Conservation (phyloP, 1,140 invertebrate species). For the Diorhabda sublineata region DNA sequence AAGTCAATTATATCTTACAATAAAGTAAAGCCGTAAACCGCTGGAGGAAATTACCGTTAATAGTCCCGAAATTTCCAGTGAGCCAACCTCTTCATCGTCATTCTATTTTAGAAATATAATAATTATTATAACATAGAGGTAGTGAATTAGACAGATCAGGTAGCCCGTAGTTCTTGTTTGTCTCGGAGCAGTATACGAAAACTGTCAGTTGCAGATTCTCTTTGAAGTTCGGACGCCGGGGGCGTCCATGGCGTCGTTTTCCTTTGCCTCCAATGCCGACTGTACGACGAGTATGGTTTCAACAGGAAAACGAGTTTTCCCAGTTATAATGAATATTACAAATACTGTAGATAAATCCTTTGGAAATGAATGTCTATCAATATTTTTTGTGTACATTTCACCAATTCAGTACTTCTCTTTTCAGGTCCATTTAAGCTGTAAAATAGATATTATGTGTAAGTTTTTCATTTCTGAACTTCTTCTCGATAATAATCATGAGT, state of each 20-base stretch:
- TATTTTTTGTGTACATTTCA: too few species aligned
- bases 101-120: constrained; percentile 3
- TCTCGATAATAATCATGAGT: too few species aligned
- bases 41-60: not conserved
- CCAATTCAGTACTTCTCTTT: too few species aligned
- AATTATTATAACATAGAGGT: constrained; percentile 9
- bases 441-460: too few species aligned
- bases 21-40: not conserved
- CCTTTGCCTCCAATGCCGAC: not conserved
- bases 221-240: constrained; percentile 11
- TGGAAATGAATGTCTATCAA: not conserved
- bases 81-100: not conserved
- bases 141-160: constrained; percentile 17
- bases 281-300: not conserved
- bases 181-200: constrained; percentile 2
- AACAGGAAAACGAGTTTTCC: not conserved
- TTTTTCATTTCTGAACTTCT: too few species aligned
- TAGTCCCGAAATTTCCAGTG: not conserved
- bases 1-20: too few species aligned
- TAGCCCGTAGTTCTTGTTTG: constrained; percentile 6
- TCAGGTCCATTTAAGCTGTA: too few species aligned
- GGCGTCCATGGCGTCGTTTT: constrained; percentile 14
- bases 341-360: not conserved
- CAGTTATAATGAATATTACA: constrained; percentile 1
- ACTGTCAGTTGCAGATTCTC: constrained; percentile 13